A percentile compares a stretch with the other conserved stretches of the same genome.
Evolutionary conservation across 2,888 invertebrate genomes (phyloP).

Genomic region (Osedax fenrisi): DNA sequence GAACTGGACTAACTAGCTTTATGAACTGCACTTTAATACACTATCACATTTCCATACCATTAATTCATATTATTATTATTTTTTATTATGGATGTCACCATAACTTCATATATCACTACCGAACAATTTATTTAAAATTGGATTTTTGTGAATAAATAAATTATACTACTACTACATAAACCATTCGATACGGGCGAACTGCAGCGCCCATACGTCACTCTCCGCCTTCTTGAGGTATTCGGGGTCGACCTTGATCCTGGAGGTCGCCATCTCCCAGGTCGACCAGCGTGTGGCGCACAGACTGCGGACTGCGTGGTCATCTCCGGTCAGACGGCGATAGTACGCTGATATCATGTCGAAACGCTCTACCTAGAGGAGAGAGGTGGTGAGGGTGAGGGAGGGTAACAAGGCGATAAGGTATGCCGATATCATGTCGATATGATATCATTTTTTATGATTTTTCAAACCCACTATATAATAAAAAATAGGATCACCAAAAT

Average conservation of each 20-base stretch:
- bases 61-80: too few species aligned
- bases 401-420: not conserved
- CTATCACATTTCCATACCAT: too few species aligned
- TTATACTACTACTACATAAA: not conserved
- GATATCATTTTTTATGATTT: too few species aligned
- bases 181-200: constrained; percentile 46
- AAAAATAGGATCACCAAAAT: too few species aligned
- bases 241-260: constrained; percentile 37
- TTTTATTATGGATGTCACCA: too few species aligned
- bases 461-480: too few species aligned
- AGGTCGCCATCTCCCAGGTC: constrained; percentile 44
- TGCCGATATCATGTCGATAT: too few species aligned
- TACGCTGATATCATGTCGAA: constrained; percentile 43
- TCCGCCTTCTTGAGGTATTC: constrained; percentile 37
- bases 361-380: constrained; percentile 39
- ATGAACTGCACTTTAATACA: too few species aligned
- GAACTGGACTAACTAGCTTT: too few species aligned
- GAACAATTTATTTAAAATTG: too few species aligned
- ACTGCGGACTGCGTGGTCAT: constrained; percentile 37
- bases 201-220: constrained; percentile 40
- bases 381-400: not conserved
- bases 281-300: constrained; percentile 43
- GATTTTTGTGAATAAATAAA: not conserved
- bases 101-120: too few species aligned
- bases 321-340: constrained; percentile 42